Evolutionary conservation across 1,140 invertebrate species (phyloP), one percentile per base, ranked within the genome.

Genomic region (Pseudomyrmex sp.): DNA sequence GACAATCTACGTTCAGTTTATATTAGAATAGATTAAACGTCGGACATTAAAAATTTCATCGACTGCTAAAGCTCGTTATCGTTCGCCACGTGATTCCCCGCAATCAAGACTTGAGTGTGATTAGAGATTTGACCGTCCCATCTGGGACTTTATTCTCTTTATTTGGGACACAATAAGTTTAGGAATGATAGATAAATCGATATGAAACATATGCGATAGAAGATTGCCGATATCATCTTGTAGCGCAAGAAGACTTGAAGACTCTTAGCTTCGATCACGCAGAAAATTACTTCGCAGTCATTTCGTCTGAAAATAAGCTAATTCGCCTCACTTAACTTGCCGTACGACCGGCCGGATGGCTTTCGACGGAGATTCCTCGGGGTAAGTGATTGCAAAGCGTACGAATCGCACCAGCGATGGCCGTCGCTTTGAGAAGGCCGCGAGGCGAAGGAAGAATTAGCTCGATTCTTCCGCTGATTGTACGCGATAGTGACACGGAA

Each of bases 321-420:
- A 79, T 79, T 79, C 50, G 48, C n/a, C 2, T 56, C 75, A 9
- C 50, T 77, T 44, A 79, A 69, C 15, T 46, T 18, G 48, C 50
- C 50, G 62, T 44, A 18, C 26, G 50, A 56, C 44, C 61, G 62
- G 46, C 23, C 50, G 50, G 62, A 58, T 58, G 75, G 52, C 65
- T 58, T 35, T 18, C 23, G 75, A 69, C 18, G 23, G 2, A 35
- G 35, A 10, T 69, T 26, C 5, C 20, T 46, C 18, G 12, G 18
- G 54, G 35, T 44, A 59, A 70, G 54, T 58, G 65, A 79, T 69
- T n/a, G 65, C 63, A 35, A 66, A 62, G 50, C 59, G 23, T 54
- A 35, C 73, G 72, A 74, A 48, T 4, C 54, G 54, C 44, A 12
- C 59, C 44, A 70, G 76, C 76, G 44, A 80, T 80, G 76, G 76